Conservation (phyloP, 2,888 invertebrate genomes). For the Pollenia angustigena region DNA sequence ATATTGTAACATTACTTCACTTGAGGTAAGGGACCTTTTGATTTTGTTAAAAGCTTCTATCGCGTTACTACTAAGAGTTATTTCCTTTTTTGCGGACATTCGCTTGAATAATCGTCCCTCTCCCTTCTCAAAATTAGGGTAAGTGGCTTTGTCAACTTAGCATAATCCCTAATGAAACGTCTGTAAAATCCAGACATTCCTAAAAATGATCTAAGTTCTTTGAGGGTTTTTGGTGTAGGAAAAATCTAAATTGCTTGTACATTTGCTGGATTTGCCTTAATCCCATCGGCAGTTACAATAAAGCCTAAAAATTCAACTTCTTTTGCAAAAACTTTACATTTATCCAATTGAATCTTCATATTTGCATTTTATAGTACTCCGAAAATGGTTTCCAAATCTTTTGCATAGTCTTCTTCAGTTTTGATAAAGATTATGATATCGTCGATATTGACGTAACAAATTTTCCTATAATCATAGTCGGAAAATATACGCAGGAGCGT, state of each 20-base stretch:
- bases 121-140: slow-evolving; percentile 55
- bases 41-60: slow-evolving; percentile 34
- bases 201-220: slow-evolving; percentile 68
- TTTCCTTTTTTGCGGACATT: slow-evolving; percentile 20
- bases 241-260: slow-evolving; percentile 20
- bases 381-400: too few relatives aligned
- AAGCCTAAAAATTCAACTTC: slow-evolving; percentile 62
- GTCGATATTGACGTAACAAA: too few relatives aligned
- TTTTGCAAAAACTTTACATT: slow-evolving; percentile 1
- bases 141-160: slow-evolving; percentile 55
- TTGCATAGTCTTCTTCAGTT: too few relatives aligned
- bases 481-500: too few relatives aligned
- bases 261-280: slow-evolving; percentile 30
- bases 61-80: background rate
- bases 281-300: slow-evolving; percentile 36
- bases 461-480: too few relatives aligned
- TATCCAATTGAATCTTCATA: background rate
- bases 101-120: slow-evolving; percentile 57
- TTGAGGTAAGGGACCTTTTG: slow-evolving; percentile 10
- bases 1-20: slow-evolving; percentile 6
- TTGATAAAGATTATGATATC: too few relatives aligned
- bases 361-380: too few relatives aligned
- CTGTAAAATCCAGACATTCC: slow-evolving; percentile 60
- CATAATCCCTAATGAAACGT: slow-evolving; percentile 43
- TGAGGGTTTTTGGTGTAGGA: slow-evolving; percentile 51